Evolutionary conservation across 2,797 vertebrate genomes (phyloP).

Genomic region (Neomorphus geoffroyi): DNA sequence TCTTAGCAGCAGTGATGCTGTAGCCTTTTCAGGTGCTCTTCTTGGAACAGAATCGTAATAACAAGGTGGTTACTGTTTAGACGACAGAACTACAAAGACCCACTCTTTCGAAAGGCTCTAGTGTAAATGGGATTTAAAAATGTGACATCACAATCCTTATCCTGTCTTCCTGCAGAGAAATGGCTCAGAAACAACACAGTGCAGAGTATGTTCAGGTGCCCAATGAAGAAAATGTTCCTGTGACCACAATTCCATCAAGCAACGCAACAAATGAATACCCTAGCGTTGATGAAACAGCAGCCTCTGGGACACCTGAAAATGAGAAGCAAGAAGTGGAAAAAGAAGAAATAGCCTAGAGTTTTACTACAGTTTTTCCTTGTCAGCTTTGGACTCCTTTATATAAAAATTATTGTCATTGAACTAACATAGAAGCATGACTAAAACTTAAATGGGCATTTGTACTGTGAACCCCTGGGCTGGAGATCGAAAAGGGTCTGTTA

Average conservation of each 20-base stretch:
- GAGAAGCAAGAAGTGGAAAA: slow-evolving; percentile 5
- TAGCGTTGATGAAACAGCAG: neutral
- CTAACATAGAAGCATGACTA: neutral
- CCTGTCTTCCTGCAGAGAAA: slow-evolving; percentile 69
- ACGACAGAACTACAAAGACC: neutral
- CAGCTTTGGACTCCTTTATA: neutral
- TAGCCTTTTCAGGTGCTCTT: neutral
- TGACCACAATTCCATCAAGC: slow-evolving; percentile 9
- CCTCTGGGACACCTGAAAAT: neutral
- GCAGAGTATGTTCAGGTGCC: slow-evolving; percentile 48
- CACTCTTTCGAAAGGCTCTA: neutral
- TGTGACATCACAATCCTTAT: neutral
- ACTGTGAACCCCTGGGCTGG: neutral
- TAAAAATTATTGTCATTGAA: neutral
- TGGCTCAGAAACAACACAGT: slow-evolving; percentile 50
- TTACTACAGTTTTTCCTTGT: neutral
- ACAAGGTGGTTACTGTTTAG: neutral
- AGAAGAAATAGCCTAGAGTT: slow-evolving; percentile 41
- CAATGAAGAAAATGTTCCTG: slow-evolving; percentile 39
- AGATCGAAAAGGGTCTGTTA: neutral
- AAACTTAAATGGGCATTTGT: neutral
- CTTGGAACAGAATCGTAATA: neutral
- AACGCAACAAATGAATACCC: slow-evolving; percentile 18
- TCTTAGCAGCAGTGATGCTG: neutral
- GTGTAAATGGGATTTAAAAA: neutral